These are phyloP conservation scores for Gymnocheta viridis DNA, from an alignment of 2,888 invertebrate genomes.

Conservation along the genomic window DNA sequence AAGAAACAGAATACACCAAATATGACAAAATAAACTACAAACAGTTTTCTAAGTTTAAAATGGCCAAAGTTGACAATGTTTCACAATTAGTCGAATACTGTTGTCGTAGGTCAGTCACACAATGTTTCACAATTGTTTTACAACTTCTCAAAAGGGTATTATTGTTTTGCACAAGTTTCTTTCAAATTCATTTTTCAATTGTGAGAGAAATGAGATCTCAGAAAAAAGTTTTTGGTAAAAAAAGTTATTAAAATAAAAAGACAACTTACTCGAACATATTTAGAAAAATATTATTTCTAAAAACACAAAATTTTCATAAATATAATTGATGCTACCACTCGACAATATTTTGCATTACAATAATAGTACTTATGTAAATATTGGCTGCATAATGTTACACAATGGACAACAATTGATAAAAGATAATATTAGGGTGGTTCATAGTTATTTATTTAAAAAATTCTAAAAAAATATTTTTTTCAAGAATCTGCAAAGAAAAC, in stretches of 20 bases:
- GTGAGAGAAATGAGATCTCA: too few species aligned
- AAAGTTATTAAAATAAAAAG: too few species aligned
- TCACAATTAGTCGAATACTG: conserved; percentile 45
- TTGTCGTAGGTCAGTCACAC: conserved; percentile 12
- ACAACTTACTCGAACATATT: background rate
- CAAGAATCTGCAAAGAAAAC: too few species aligned
- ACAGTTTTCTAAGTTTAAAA: background rate
- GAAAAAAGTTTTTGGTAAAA: too few species aligned
- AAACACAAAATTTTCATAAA: conserved; percentile 21
- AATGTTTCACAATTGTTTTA: conserved; percentile 15
- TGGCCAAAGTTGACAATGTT: conserved; percentile 40
- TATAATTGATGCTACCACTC: conserved; percentile 31
- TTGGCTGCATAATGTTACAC: background rate
- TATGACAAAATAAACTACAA: background rate
- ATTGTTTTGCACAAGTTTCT: background rate
- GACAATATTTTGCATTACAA: conserved; percentile 3
- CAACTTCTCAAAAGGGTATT: background rate
- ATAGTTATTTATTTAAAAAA: too few species aligned
- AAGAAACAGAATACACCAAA: background rate
- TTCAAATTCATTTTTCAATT: background rate
- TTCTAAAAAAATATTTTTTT: too few species aligned
- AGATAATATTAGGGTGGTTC: background rate
- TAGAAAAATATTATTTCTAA: background rate
- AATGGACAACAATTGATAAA: background rate
- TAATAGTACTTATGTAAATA: background rate